phyloP scores from a whole-genome alignment of 2,888 invertebrate species.

The Agrypnus murinus region DNA sequence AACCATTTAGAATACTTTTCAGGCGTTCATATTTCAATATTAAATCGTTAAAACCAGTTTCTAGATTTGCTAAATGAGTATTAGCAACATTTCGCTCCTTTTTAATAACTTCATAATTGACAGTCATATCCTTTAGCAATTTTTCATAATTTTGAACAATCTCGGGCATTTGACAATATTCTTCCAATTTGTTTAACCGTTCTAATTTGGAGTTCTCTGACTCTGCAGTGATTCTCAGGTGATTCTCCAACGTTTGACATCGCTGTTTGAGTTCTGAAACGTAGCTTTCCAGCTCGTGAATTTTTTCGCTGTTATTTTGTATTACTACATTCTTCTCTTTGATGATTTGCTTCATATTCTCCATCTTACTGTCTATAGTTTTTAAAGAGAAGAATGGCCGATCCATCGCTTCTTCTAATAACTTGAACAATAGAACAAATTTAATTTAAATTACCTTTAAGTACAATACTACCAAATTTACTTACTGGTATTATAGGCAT shows the following conservation, averaged over 20 bases:
- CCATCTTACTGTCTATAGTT: conserved; percentile 53
- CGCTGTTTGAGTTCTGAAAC: conserved; percentile 30
- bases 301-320: conserved; percentile 56
- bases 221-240: too few relatives aligned
- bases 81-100: conserved; percentile 58
- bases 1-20: conserved; percentile 61
- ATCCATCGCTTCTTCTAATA: conserved; percentile 47
- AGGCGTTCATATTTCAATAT: conserved; percentile 65
- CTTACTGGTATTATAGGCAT: conserved; percentile 47
- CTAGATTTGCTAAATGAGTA: conserved; percentile 63
- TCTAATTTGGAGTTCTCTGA: not conserved
- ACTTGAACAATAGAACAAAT: conserved; percentile 18
- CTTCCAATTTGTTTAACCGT: conserved; percentile 9
- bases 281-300: conserved; percentile 49
- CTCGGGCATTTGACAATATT: conserved; percentile 33
- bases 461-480: not conserved
- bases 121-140: conserved; percentile 61
- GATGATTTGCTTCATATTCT: conserved; percentile 58
- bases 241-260: not conserved
- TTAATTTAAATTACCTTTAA: not conserved
- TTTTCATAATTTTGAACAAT: conserved; percentile 62
- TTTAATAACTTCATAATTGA: conserved; percentile 60
- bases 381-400: conserved; percentile 50
- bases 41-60: conserved; percentile 64
- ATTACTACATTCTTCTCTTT: conserved; percentile 59